Base-by-base conservation (phyloP, 2,797 vertebrate genomes). In the Arremon brunneinucha region DNA sequence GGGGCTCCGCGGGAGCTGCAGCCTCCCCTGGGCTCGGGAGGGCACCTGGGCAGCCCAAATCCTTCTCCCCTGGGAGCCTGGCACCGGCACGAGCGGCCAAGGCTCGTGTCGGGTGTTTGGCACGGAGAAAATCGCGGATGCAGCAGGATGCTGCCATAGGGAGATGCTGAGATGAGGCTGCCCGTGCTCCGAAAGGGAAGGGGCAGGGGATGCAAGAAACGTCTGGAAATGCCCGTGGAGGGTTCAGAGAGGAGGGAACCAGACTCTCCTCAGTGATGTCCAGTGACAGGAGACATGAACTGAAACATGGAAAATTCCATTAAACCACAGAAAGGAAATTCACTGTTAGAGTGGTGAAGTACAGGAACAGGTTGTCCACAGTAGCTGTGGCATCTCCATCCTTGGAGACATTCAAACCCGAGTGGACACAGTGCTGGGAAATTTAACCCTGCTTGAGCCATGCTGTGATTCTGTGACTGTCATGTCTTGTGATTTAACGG, bases 31-130 rank as follows among this genome's bases (percentile, higher is more conserved):
- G 11, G 18, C 68, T 11, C 3, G 0, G 17, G 4, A 46, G 12
- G 59, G 63, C 12, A 72, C 12, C 82, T n/a, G 17, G 35, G 2
- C 60, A 14, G 0, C 0, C 15, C 30, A 43, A 57, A 26, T 3
- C 43, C 22, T 13, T 7, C 23, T 65, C 3, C 8, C 30, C 74
- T 6, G 1, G 11, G 9, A 50, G 37, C 18, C 37, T 32, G n/a
- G 64, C 41, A 28, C 6, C 27, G n/a, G 1, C 3, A 8, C 6
- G 10, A 30, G 56, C 44, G 69, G 10, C 8, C 1, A 6, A 8
- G 4, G 0, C 7, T 26, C 24, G 0, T 5, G 17, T 4, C 8
- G 0, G 1, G 14, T 1, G 6, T 55, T 62, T 23, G 20, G 12
- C 8, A 0, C 0, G 3, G 63, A 8, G 55, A 9, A 65, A 53